Conservation (phyloP, 53 echinoderm and acorn worm genomes). For the Patiria pectinifera region DNA sequence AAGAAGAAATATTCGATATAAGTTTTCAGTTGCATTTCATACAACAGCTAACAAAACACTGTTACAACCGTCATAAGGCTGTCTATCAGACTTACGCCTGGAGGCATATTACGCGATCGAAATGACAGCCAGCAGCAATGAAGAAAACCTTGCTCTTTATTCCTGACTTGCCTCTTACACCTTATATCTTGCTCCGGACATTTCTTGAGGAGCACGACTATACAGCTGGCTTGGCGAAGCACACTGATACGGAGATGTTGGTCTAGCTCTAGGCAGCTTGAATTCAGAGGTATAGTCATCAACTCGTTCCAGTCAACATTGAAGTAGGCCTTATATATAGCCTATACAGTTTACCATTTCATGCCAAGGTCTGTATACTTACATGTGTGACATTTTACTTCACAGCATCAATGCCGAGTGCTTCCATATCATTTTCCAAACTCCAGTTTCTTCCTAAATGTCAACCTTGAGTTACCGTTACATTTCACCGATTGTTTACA, state of each 20-base stretch:
- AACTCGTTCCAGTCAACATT: neutral
- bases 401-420: neutral
- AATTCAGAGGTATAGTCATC: too few relatives aligned
- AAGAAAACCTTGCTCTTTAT: neutral
- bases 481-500: too few relatives aligned
- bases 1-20: too few relatives aligned
- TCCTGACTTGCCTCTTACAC: neutral
- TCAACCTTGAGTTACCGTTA: too few relatives aligned
- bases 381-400: neutral
- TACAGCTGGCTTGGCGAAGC: neutral
- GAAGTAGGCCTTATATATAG: neutral
- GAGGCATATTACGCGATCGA: neutral
- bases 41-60: too few relatives aligned
- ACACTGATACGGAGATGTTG: neutral
- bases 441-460: too few relatives aligned
- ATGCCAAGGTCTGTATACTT: neutral
- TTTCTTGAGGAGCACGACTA: neutral
- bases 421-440: too few relatives aligned
- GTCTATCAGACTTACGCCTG: too few relatives aligned
- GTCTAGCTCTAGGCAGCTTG: neutral
- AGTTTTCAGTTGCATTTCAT: too few relatives aligned
- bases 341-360: neutral
- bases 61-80: too few relatives aligned
- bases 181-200: neutral
- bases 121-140: neutral